These are phyloP conservation scores for Arizona elegans DNA, from an alignment of 2,113 vertebrate genomes.

Conservation along the genomic window DNA sequence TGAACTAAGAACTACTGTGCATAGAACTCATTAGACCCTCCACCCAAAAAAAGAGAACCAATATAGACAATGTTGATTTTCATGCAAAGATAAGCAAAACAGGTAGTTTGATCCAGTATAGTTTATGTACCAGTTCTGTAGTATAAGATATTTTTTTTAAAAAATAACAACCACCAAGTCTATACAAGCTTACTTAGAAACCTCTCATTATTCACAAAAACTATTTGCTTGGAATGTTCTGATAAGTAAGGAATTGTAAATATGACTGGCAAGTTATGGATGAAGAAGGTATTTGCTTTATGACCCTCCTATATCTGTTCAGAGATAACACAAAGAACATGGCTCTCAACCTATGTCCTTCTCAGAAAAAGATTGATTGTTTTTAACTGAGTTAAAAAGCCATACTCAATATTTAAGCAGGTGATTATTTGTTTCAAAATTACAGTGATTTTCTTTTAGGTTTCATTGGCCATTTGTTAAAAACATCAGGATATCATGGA, in stretches of 20 bases:
- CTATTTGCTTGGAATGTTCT: slow-evolving; percentile 47
- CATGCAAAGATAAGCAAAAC: background rate
- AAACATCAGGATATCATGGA: background rate
- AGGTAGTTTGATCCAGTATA: slow-evolving; percentile 8
- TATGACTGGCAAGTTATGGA: slow-evolving; percentile 52
- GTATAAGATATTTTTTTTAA: background rate
- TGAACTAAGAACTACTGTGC: background rate
- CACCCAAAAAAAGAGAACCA: background rate
- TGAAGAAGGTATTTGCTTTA: slow-evolving; percentile 54
- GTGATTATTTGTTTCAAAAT: background rate
- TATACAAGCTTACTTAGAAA: slow-evolving; percentile 23
- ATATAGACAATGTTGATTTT: background rate
- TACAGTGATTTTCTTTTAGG: background rate
- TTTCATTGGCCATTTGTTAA: background rate
- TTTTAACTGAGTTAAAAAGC: background rate
- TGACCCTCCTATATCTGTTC: slow-evolving; percentile 48
- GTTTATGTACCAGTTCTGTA: background rate
- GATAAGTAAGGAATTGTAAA: slow-evolving; percentile 55
- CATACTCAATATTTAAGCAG: background rate
- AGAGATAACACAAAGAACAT: slow-evolving; percentile 11
- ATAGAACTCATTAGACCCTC: background rate
- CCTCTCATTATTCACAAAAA: slow-evolving; percentile 38
- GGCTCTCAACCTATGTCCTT: background rate
- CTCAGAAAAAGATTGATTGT: background rate
- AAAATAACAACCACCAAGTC: background rate